Percentiles rank a stretch among this genome's conserved stretches.
These are phyloP conservation scores for Orthonyx spaldingii DNA, from an alignment of 2,113 vertebrate species.

Conservation along the genomic window DNA sequence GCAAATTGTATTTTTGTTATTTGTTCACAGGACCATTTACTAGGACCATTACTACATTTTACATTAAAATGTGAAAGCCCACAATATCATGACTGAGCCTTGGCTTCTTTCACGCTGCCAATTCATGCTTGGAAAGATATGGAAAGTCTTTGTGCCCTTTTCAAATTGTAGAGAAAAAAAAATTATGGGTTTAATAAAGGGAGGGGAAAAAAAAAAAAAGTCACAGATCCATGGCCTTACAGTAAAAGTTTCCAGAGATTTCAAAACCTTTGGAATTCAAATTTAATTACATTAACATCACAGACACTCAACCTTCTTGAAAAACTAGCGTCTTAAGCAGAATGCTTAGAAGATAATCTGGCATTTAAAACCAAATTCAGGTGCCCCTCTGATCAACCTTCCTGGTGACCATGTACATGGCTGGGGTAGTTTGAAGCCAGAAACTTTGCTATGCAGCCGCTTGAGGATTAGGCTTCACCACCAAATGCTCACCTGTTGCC, in stretches of 20 bases:
- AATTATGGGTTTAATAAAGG: not conserved
- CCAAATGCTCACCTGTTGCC: not conserved
- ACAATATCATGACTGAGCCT: not conserved
- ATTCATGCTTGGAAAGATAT: not conserved
- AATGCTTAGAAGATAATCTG: not conserved
- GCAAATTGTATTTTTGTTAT: not conserved
- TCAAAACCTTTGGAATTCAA: not conserved
- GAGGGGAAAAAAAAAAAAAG: too few relatives aligned
- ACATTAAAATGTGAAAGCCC: not conserved
- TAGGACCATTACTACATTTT: too few relatives aligned
- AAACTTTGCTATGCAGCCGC: not conserved
- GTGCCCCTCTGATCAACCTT: fast-evolving
- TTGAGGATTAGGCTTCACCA: not conserved
- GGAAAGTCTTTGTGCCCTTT: not conserved
- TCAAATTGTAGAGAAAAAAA: not conserved
- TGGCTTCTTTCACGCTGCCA: not conserved
- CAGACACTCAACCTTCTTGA: not conserved
- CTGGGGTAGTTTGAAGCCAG: not conserved
- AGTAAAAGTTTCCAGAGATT: not conserved
- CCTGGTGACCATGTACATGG: not conserved
- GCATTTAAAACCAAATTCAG: not conserved
- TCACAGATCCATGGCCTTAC: not conserved
- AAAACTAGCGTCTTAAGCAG: not conserved
- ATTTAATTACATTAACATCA: not conserved
- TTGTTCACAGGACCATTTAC: not conserved